Evolutionary conservation across 2,113 vertebrate genomes (phyloP), one percentile per base, ranked within the genome.

Genomic region (Sisor rabdophorus): DNA sequence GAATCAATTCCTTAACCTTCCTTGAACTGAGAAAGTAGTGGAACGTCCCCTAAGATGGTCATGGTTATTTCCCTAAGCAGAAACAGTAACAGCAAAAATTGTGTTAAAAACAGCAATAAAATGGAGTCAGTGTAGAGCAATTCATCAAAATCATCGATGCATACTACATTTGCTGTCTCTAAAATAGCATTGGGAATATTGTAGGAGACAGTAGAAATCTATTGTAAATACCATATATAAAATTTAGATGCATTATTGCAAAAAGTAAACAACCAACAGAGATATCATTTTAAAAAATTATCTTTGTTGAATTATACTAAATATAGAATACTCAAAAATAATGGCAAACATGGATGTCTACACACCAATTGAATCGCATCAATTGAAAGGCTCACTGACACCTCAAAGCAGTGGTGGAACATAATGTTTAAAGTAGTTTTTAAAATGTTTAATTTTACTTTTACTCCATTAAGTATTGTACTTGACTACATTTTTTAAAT

Each of bases 1-100:
- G 47, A 52, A 69, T 69, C 24, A 24, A 69, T 69, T 69, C 11
- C 10, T 52, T 69, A 24, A 52, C 47, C 47, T 69, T 52, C 17
- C 65, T 52, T 69, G 65, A 52, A 52, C 47, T 69, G 17, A 11
- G 47, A 69, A 52, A 6, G 47, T 28, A 28, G 50, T 68, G 24
- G 17, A 68, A 52, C 26, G 16, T 24, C 24, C 65, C 40, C 11
- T 52, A 50, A 68, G 47, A 52, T 20, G 65, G 47, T 28, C 22
- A 26, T 19, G 65, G 24, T 69, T 67, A 67, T 67, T 52, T 17
- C 10, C 44, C 24, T 28, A 52, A 28, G 9, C 47, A 52, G 65
- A 28, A 28, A 52, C 6, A 7, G 10, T 68, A 52, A 68, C 50
- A 4, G 47, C 10, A 50, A 17, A 2, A 47, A 50, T 10, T 28